Base-by-base conservation (phyloP, 2,797 vertebrate species). In the Pseudochaenichthys georgianus region DNA sequence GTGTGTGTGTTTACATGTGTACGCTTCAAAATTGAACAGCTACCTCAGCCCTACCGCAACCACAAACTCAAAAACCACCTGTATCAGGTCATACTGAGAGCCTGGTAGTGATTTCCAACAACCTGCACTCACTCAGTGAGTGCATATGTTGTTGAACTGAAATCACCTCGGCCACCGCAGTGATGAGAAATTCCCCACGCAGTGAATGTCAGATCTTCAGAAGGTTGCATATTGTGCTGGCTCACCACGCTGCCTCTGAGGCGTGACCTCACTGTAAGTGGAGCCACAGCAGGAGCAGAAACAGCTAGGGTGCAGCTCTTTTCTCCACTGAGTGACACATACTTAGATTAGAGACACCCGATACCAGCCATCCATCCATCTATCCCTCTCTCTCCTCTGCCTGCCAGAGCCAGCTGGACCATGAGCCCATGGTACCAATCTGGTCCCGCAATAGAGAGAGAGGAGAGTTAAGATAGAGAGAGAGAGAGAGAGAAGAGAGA, bases 381-480 rank as follows among this genome's bases (percentile, higher is more conserved):
- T 64, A 66, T 74, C 64, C 55, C 5, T 21, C 52, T 42, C 53
- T 67, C 66, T 73, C 48, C 53, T 3, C 68, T 62, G 83, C 81
- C 80, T 73, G 80, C 76, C 67, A 48, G 60, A 85, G 75, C 84
- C 87, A 91, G 88, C 88, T 89, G 89, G 80, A 78, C 66, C 78
- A 72, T 92, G 90, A 91, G 87, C 84, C 92, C 90, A 92, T 85
- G 66, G 79, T 88, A 83, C 86, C 81, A 67, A 81, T 83, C 63
- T 67, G 83, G 74, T 73, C 64, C 57, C 23, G 34, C 7, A 38
- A 42, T 43, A 19, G 23, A 23, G 23, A 23, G 23, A 23, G 23
- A 23, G 23, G n/a, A n/a, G n/a, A n/a, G n/a, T n/a, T n/a, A n/a
- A 23, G 23, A 23, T 23, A 23, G 23, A 23, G 23, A 23, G 23